phyloP scores from a whole-genome alignment of 2,888 invertebrate species.

The Germaria angustata region DNA sequence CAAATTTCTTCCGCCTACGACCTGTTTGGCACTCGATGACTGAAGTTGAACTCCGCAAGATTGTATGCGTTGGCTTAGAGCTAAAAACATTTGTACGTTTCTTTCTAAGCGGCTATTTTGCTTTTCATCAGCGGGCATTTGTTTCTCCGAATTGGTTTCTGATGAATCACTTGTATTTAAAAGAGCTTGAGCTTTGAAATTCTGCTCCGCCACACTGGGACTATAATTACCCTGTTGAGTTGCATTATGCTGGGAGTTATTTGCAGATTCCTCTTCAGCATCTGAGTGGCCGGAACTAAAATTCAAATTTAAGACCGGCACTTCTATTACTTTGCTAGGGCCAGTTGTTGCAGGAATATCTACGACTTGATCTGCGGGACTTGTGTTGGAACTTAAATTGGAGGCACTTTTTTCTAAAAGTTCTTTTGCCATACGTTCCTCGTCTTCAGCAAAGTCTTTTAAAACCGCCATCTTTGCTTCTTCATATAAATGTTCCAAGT shows the following conservation, averaged over 20 bases:
- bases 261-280: constrained; percentile 62
- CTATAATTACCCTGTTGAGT: constrained; percentile 68
- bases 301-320: constrained; percentile 73
- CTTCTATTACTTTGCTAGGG: constrained; percentile 40
- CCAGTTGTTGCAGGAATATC: not conserved
- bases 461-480: constrained; percentile 77
- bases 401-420: constrained; percentile 69
- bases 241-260: constrained; percentile 47
- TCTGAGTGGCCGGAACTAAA: constrained; percentile 72
- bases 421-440: constrained; percentile 70
- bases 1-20: constrained; percentile 14
- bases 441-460: constrained; percentile 71
- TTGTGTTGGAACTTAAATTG: constrained; percentile 50
- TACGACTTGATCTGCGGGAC: constrained; percentile 6
- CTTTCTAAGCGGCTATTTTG: constrained; percentile 60
- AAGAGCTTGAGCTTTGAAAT: constrained; percentile 58
- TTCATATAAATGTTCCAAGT: constrained; percentile 79
- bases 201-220: constrained; percentile 70
- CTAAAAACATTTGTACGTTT: constrained; percentile 68
- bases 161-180: constrained; percentile 48
- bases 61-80: constrained; percentile 60
- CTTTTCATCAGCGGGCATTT: constrained; percentile 9
- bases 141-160: constrained; percentile 8
- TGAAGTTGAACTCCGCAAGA: not conserved
- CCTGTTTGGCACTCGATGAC: not conserved